Evolutionary conservation across 2,888 invertebrate species (phyloP).

Genomic region (Scrobipalpa costella): DNA sequence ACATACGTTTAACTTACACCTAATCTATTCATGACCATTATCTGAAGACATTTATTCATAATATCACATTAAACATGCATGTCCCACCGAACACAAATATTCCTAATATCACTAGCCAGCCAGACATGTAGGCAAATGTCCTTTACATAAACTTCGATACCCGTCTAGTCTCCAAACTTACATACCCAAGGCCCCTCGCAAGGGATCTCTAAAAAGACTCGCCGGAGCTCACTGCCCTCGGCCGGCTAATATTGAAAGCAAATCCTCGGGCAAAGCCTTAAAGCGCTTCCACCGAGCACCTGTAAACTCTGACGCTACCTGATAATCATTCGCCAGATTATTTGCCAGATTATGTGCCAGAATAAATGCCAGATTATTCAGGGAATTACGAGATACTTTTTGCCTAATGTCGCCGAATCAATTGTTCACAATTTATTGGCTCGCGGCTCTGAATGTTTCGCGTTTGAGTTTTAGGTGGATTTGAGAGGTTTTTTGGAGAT

Average conservation of each 20-base stretch:
- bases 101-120: too few relatives aligned
- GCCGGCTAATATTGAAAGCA: conserved; percentile 80
- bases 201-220: conserved; percentile 49
- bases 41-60: too few relatives aligned
- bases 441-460: conserved; percentile 47
- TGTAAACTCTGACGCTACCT: conserved; percentile 71
- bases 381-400: conserved; percentile 6
- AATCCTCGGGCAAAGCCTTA: conserved; percentile 81
- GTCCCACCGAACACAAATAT: too few relatives aligned
- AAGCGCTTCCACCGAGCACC: conserved; percentile 78
- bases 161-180: conserved; percentile 2
- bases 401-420: conserved; percentile 63
- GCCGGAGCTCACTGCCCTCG: conserved; percentile 57
- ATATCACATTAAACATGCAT: too few relatives aligned
- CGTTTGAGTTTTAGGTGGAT: conserved; percentile 49
- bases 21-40: too few relatives aligned
- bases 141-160: background rate
- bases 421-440: conserved; percentile 55
- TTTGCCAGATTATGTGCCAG: conserved; percentile 37
- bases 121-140: too few relatives aligned
- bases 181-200: background rate
- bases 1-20: too few relatives aligned
- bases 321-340: conserved; percentile 78
- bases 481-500: conserved; percentile 38
- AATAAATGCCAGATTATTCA: conserved; percentile 50